Conservation (phyloP, 2,888 invertebrate genomes). For the Nomada fucata region DNA sequence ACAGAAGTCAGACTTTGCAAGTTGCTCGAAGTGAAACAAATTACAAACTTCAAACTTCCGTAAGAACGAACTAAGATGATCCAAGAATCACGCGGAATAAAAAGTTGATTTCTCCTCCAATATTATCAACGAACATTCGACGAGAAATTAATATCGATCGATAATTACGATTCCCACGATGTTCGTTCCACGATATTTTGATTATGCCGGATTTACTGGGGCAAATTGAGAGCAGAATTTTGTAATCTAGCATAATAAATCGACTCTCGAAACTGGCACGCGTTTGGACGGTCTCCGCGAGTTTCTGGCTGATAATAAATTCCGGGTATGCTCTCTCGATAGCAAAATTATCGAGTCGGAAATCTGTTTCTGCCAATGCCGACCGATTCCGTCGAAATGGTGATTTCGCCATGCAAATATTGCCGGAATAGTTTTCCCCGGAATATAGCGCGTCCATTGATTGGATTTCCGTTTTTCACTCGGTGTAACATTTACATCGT, state of each 20-base stretch:
- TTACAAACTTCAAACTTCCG: not conserved
- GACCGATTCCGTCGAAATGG: not conserved
- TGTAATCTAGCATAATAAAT: not conserved
- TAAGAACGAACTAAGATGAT: not conserved
- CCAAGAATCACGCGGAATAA: not conserved
- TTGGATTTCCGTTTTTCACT: not conserved
- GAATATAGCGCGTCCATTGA: not conserved
- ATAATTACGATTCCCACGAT: not conserved
- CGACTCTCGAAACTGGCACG: not conserved
- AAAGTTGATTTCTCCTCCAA: not conserved
- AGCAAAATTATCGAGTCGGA: conserved; percentile 1
- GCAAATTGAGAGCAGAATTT: not conserved
- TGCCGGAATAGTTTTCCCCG: not conserved
- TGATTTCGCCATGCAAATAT: not conserved
- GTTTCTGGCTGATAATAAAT: not conserved
- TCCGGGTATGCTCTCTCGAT: not conserved
- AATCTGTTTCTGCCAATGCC: conserved; percentile 1
- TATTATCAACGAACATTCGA: too few relatives aligned
- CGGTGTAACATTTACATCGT: not conserved
- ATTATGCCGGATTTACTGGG: not conserved
- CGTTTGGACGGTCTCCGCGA: too few relatives aligned
- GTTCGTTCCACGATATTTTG: not conserved
- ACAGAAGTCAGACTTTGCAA: conserved; percentile 9
- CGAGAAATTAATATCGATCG: too few relatives aligned
- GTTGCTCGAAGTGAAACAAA: conserved; percentile 20